phyloP scores from a whole-genome alignment of 2,113 vertebrate species.

The Petaurus breviceps region DNA sequence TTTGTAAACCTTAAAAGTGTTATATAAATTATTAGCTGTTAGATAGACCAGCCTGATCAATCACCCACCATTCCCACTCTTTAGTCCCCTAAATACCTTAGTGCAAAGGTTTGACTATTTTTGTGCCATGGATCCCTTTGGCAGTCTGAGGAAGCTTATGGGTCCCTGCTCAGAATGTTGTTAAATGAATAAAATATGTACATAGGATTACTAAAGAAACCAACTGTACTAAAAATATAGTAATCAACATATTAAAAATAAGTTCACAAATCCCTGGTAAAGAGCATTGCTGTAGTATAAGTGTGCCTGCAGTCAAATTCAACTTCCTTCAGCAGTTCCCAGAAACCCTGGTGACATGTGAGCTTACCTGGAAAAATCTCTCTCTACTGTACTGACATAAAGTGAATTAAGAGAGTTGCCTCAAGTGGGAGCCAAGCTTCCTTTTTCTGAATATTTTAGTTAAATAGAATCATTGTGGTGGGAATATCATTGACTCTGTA shows the following conservation, averaged over 20 bases:
- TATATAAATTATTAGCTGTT: not conserved
- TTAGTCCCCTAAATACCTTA: not conserved
- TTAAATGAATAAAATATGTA: not conserved
- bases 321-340: not conserved
- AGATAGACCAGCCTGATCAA: not conserved
- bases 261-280: not conserved
- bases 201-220: not conserved
- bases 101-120: not conserved
- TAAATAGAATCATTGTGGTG: not conserved
- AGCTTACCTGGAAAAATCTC: not conserved
- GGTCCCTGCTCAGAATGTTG: not conserved
- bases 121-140: not conserved
- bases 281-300: not conserved
- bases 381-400: not conserved
- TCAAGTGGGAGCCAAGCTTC: slow-evolving; percentile 6
- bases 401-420: not conserved
- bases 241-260: not conserved
- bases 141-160: not conserved
- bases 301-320: not conserved
- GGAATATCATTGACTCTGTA: not conserved
- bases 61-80: not conserved
- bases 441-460: slow-evolving; percentile 40
- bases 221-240: not conserved
- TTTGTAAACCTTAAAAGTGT: not conserved
- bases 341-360: not conserved